phyloP scores from a whole-genome alignment of 2,888 invertebrate species.

The Colostygia pectinataria region DNA sequence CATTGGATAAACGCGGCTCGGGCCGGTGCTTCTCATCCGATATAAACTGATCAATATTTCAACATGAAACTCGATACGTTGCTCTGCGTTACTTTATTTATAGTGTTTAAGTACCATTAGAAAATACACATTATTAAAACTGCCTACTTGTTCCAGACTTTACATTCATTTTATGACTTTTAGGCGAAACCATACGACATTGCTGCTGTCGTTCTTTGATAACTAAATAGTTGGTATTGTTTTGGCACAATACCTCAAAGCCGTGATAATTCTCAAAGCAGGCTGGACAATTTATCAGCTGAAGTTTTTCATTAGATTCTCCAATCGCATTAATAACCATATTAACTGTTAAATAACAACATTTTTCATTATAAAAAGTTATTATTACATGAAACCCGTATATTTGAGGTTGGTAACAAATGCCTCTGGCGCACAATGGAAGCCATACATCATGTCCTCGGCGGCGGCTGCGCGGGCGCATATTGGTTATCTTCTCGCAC shows the following conservation, averaged over 20 bases:
- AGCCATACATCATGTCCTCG: conserved; percentile 51
- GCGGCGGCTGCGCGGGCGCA: conserved; percentile 20
- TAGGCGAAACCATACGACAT: too few species aligned
- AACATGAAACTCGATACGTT: conserved; percentile 11
- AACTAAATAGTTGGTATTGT: too few species aligned
- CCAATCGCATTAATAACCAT: conserved; percentile 46
- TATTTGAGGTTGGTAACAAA: conserved; percentile 54
- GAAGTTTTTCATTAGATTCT: conserved; percentile 23
- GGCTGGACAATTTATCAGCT: neutral
- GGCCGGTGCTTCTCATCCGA: conserved; percentile 1
- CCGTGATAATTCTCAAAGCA: neutral
- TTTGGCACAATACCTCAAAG: too few species aligned
- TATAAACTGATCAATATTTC: conserved; percentile 9
- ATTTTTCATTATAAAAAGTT: conserved; percentile 67
- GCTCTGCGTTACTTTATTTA: too few species aligned
- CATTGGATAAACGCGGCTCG: conserved; percentile 1
- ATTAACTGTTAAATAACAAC: conserved; percentile 51
- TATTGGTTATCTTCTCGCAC: neutral
- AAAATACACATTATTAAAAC: too few species aligned
- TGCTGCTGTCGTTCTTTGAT: too few species aligned
- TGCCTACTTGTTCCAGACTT: too few species aligned
- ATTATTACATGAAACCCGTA: conserved; percentile 57
- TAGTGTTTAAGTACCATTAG: too few species aligned
- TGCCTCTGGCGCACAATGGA: conserved; percentile 52
- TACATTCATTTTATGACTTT: too few species aligned